phyloP scores from a whole-genome alignment of 2,888 invertebrate species.

The Drosophila dives region DNA sequence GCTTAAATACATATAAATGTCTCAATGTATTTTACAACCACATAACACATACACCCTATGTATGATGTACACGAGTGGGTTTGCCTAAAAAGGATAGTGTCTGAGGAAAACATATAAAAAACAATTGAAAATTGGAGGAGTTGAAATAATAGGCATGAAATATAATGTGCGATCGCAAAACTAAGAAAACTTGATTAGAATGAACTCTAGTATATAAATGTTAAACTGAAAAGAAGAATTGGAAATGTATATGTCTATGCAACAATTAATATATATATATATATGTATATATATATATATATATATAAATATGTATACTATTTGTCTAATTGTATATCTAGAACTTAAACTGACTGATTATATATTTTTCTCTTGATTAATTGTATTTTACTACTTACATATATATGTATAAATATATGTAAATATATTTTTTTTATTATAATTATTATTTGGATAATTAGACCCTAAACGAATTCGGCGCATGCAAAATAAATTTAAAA shows the following conservation, averaged over 20 bases:
- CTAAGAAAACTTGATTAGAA: conserved; percentile 40
- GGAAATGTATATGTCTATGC: conserved; percentile 39
- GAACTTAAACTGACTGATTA: conserved; percentile 75
- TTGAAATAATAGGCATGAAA: conserved; percentile 19
- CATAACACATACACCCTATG: conserved; percentile 33
- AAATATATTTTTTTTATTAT: conserved; percentile 45
- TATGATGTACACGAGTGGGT: conserved; percentile 34
- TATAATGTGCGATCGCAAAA: conserved; percentile 47
- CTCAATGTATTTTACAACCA: conserved; percentile 18
- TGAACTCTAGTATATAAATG: conserved; percentile 27
- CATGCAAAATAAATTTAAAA: conserved; percentile 38
- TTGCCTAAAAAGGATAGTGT: not conserved
- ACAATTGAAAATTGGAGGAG: not conserved
- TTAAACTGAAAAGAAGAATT: conserved; percentile 37
- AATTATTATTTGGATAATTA: conserved; percentile 22
- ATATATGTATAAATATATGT: conserved; percentile 33
- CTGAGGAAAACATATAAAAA: not conserved
- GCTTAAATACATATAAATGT: conserved; percentile 13
- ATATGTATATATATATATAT: conserved; percentile 26
- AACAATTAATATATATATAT: conserved; percentile 31
- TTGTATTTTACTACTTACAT: conserved; percentile 48
- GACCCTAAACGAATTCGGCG: conserved; percentile 30
- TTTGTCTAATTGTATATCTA: conserved; percentile 58
- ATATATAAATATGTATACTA: conserved; percentile 30
- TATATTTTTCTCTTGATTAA: conserved; percentile 71